Conservation (phyloP, 1,140 invertebrate species). For the Agrypnia vestita region DNA sequence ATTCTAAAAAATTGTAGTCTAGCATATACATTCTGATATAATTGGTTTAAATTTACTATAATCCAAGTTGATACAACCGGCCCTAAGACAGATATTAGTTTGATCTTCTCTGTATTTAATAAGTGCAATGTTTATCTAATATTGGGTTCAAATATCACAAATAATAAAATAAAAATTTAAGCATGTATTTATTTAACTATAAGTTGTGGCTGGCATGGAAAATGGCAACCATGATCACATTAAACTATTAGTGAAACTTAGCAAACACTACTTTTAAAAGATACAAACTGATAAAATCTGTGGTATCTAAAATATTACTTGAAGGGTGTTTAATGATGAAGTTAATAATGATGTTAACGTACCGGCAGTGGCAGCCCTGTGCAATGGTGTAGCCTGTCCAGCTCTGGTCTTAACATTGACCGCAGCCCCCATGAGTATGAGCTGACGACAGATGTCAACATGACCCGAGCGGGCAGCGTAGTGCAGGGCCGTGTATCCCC, state of each 20-base stretch:
- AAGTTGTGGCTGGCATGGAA: too few species aligned
- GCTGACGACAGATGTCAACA: slow-evolving; percentile 77
- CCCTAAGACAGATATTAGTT: too few species aligned
- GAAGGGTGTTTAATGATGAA: slow-evolving; percentile 20
- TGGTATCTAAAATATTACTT: slow-evolving; percentile 18
- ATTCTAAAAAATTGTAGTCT: too few species aligned
- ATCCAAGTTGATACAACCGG: too few species aligned
- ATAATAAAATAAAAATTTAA: too few species aligned
- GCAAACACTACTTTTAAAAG: not conserved
- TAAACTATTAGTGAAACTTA: not conserved
- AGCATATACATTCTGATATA: too few species aligned
- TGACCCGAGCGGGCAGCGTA: slow-evolving; percentile 89
- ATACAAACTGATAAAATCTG: too few species aligned
- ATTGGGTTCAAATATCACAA: too few species aligned
- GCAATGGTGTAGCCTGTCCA: slow-evolving; percentile 84
- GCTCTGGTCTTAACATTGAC: slow-evolving; percentile 83
- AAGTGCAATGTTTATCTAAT: too few species aligned
- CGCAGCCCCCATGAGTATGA: slow-evolving; percentile 81
- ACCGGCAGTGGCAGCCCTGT: slow-evolving; percentile 85
- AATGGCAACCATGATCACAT: not conserved
- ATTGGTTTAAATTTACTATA: too few species aligned
- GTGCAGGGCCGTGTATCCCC: slow-evolving; percentile 87
- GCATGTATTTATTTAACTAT: too few species aligned
- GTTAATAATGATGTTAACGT: slow-evolving; percentile 50
- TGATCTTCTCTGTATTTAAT: too few species aligned